These are phyloP conservation scores for Drosophila guanche DNA, from an alignment of 1,140 invertebrate genomes.

Conservation along the genomic window DNA sequence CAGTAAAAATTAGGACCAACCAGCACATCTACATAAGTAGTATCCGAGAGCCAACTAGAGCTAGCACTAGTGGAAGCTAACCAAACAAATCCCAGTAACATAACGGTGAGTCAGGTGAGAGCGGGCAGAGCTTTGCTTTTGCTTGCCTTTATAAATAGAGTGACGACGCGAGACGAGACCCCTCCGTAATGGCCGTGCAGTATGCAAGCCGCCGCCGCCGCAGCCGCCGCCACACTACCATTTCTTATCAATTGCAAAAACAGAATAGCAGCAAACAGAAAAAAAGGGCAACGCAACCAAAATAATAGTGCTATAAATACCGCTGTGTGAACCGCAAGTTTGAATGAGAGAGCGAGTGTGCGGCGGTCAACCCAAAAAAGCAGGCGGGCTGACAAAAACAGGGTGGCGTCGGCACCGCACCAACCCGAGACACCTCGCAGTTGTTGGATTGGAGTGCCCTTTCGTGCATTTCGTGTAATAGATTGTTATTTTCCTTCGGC, in stretches of 20 bases:
- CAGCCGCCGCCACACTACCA: slow-evolving; percentile 32
- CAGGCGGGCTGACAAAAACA: neutral
- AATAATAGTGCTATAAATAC: slow-evolving; percentile 59
- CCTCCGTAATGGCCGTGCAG: slow-evolving; percentile 15
- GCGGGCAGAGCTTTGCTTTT: slow-evolving; percentile 41
- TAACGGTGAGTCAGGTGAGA: slow-evolving; percentile 61
- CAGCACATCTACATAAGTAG: slow-evolving; percentile 17
- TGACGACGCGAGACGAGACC: neutral
- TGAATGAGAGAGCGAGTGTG: slow-evolving; percentile 17
- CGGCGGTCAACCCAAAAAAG: slow-evolving; percentile 19
- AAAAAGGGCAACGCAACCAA: slow-evolving; percentile 24
- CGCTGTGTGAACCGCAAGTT: slow-evolving; percentile 33
- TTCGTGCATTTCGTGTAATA: slow-evolving; percentile 73
- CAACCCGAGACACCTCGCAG: neutral
- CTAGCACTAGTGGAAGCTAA: slow-evolving; percentile 14
- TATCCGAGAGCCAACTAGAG: slow-evolving; percentile 4
- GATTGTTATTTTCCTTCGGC: slow-evolving; percentile 61
- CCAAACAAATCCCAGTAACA: slow-evolving; percentile 28
- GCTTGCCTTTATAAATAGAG: slow-evolving; percentile 68
- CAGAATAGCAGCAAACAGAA: slow-evolving; percentile 32
- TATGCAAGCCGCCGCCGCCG: slow-evolving; percentile 42
- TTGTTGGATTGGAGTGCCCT: slow-evolving; percentile 53
- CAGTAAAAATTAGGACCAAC: slow-evolving; percentile 36
- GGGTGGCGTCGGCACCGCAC: neutral
- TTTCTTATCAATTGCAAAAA: slow-evolving; percentile 71